Evolutionary conservation across 2,797 vertebrate genomes (phyloP).

Genomic region (Limosa lapponica): DNA sequence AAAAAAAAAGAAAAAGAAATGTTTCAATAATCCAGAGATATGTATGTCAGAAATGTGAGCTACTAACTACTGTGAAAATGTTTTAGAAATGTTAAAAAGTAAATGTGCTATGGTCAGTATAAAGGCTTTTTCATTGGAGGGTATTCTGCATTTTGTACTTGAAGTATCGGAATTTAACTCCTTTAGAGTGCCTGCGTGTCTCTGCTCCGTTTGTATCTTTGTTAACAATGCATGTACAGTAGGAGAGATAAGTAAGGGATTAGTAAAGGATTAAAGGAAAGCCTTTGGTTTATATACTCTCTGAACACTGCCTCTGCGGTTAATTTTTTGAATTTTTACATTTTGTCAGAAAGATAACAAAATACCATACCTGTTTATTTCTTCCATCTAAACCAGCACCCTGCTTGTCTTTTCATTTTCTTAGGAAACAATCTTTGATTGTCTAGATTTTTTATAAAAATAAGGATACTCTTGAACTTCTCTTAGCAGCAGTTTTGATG

Average conservation of each 20-base stretch:
- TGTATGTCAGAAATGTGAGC: background rate
- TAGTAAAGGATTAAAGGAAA: conserved; percentile 45
- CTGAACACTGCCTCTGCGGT: background rate
- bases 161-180: background rate
- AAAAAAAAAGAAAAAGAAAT: background rate
- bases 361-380: background rate
- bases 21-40: background rate
- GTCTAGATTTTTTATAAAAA: background rate
- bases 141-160: background rate
- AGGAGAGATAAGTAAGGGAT: conserved; percentile 54
- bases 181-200: background rate
- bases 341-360: conserved; percentile 36
- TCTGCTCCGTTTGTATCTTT: conserved; percentile 9
- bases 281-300: background rate
- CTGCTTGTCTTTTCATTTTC: background rate
- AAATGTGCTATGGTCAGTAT: background rate
- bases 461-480: background rate
- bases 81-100: background rate
- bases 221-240: conserved; percentile 23
- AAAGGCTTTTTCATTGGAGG: background rate
- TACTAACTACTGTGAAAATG: background rate
- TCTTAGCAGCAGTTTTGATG: background rate
- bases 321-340: conserved; percentile 53
- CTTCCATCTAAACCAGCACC: background rate
- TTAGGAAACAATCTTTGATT: background rate